phyloP scores from a whole-genome alignment of 2,888 invertebrate genomes.

The Mythimna vitellina region DNA sequence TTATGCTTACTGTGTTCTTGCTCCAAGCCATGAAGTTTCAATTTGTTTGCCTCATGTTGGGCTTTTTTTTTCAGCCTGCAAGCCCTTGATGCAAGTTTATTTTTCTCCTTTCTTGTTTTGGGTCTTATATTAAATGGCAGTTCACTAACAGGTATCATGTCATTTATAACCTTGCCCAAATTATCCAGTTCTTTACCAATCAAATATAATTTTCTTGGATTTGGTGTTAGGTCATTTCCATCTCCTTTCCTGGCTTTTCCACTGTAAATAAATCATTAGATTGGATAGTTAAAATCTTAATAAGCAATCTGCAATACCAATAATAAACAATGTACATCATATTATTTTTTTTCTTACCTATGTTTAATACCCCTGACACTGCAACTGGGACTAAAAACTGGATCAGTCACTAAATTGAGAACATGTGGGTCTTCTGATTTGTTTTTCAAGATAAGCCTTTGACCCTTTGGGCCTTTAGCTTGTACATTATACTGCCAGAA shows the following conservation, averaged over 20 bases:
- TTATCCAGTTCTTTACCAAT: constrained; percentile 98
- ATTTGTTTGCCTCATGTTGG: constrained; percentile 99
- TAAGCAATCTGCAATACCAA: neutral
- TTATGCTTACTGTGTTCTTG: constrained; percentile 97
- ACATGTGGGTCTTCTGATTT: constrained; percentile 98
- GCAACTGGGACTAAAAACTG: constrained; percentile 98
- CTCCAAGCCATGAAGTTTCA: constrained; percentile 98
- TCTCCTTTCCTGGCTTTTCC: constrained; percentile 98
- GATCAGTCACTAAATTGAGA: constrained; percentile 97
- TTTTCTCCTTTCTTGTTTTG: constrained; percentile 99
- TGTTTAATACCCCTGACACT: constrained; percentile 97
- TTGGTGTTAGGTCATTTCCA: constrained; percentile 99
- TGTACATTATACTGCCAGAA: constrained; percentile 99
- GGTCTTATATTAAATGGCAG: constrained; percentile 96
- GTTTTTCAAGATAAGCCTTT: constrained; percentile 95
- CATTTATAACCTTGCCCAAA: constrained; percentile 97
- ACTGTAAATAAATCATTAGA: constrained; percentile 81
- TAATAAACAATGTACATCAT: no score
- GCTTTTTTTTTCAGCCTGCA: constrained; percentile 99
- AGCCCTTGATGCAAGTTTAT: constrained; percentile 98
- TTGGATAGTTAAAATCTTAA: neutral
- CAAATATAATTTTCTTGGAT: constrained; percentile 96
- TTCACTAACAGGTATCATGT: constrained; percentile 98
- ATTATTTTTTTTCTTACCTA: constrained; percentile 88
- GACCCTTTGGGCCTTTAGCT: constrained; percentile 99